phyloP scores from a whole-genome alignment of 2,113 vertebrate genomes.

The Chaenocephalus aceratus region DNA sequence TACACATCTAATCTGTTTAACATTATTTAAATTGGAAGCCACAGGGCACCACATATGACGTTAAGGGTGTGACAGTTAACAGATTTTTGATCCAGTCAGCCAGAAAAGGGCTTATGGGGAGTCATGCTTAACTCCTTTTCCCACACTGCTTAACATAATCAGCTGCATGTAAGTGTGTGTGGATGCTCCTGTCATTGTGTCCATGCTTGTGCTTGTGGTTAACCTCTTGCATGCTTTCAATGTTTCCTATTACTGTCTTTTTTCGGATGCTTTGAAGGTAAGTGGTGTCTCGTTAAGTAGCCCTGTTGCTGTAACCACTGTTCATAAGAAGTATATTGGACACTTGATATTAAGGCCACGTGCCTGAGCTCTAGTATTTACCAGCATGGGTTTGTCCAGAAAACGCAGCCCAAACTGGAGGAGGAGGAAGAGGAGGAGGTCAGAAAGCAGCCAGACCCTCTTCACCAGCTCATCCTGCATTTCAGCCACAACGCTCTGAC shows the following conservation, averaged over 20 bases:
- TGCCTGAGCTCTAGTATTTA: conserved; percentile 13
- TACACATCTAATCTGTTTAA: conserved; percentile 1
- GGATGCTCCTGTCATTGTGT: background rate
- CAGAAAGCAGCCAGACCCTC: conserved; percentile 93
- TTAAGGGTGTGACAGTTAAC: background rate
- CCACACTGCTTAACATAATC: conserved; percentile 19
- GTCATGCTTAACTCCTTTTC: conserved; percentile 50
- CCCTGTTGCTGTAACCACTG: background rate
- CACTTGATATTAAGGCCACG: too few species aligned
- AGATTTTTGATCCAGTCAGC: conserved; percentile 24
- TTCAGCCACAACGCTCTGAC: conserved; percentile 97
- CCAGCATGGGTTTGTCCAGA: conserved; percentile 84
- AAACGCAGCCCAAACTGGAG: conserved; percentile 89
- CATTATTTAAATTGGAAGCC: conserved; percentile 20
- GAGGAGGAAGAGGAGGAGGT: conserved; percentile 92
- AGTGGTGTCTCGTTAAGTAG: background rate
- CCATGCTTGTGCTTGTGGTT: conserved; percentile 24
- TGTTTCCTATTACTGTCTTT: conserved; percentile 1
- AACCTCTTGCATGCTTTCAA: conserved; percentile 44
- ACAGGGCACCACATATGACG: background rate
- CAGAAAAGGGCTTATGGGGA: conserved; percentile 36
- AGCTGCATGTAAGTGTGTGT: conserved; percentile 17
- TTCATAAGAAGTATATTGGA: background rate
- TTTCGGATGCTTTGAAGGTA: conserved; percentile 20
- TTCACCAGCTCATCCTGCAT: conserved; percentile 97